Conservation (phyloP, 2,797 vertebrate genomes). For the Pseudotriccus pelzelni region DNA sequence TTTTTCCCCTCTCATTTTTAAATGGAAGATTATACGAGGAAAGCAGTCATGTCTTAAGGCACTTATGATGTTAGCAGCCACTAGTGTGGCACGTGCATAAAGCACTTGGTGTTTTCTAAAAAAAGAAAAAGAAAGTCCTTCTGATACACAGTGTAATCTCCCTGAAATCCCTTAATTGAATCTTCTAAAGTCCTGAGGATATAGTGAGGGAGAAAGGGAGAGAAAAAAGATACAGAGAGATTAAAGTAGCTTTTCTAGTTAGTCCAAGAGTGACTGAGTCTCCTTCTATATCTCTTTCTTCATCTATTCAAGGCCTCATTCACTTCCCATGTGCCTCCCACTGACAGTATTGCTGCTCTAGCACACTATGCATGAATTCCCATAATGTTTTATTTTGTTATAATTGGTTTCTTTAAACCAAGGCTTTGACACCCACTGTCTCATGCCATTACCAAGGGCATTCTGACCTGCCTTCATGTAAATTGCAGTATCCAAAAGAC, state of each 20-base stretch:
- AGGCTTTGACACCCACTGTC: slow-evolving; percentile 42
- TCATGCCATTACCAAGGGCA: slow-evolving; percentile 24
- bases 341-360: slow-evolving; percentile 18
- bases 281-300: slow-evolving; percentile 24
- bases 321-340: slow-evolving; percentile 25
- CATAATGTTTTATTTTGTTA: slow-evolving; percentile 67
- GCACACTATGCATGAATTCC: slow-evolving; percentile 29
- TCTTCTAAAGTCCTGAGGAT: slow-evolving; percentile 45
- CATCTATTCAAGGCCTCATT: slow-evolving; percentile 46
- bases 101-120: background rate
- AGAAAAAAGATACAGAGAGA: slow-evolving; percentile 13
- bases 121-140: background rate
- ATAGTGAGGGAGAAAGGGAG: slow-evolving; percentile 32
- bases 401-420: slow-evolving; percentile 60
- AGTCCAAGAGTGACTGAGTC: background rate
- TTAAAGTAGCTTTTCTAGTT: slow-evolving; percentile 49
- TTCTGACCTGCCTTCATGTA: slow-evolving; percentile 47
- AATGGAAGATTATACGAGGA: background rate
- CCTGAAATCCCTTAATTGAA: slow-evolving; percentile 47
- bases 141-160: slow-evolving; percentile 37
- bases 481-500: slow-evolving; percentile 32
- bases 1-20: background rate
- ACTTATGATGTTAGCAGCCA: slow-evolving; percentile 6
- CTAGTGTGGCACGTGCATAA: background rate
- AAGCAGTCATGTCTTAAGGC: background rate